Evolutionary conservation across 30 jellyfish, hydroid and myxozoan genomes (phyloP), one percentile per base, ranked within the genome.

Genomic region (Aurelia sp.): DNA sequence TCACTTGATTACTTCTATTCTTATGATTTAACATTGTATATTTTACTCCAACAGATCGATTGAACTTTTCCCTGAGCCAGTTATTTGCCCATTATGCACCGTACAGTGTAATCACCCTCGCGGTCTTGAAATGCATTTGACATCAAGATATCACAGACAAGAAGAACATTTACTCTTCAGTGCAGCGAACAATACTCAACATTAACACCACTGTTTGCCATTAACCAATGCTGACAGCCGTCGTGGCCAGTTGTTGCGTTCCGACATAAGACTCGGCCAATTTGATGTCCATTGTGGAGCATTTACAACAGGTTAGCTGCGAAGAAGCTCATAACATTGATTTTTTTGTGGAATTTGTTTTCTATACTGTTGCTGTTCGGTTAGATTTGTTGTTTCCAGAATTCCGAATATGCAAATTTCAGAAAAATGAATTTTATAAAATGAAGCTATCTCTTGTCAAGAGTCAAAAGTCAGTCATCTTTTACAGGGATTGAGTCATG

Each of bases 51-150:
- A 8, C 84, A 95, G 99, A 16, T 95, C 99, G 33, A 67, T 74
- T 0, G 91, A 82, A 16, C 81, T 72, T 0, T 95, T 95, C 76
- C 59, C 53, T 0, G 57, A 62, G 67, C 85, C 86, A 21, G 91
- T 95, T 20, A 96, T 61, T 15, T 95, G 99, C 65, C 97, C 97
- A 8, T 58, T 95, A 7, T 95, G 99, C 84, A 52, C 70, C 44
- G 99, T 95, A 0, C 60, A 27, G 74, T 95, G 99, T 77, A 90
- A 94, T 50, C 99, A 95, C 66, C 98, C 99, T 16, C 96, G 88
- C 21, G 99, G 83, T 2, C 55, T 95, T 72, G 70, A 55, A 13
- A 73, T 81, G 35, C 99, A 95, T 52, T 64, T 92, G 76, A 95
- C 83, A 40, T 47, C 86, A 24, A 77, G 80, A 59, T 35, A 0